Evolutionary conservation across 2,797 vertebrate species (phyloP).

Genomic region (Linurgus olivaceus): DNA sequence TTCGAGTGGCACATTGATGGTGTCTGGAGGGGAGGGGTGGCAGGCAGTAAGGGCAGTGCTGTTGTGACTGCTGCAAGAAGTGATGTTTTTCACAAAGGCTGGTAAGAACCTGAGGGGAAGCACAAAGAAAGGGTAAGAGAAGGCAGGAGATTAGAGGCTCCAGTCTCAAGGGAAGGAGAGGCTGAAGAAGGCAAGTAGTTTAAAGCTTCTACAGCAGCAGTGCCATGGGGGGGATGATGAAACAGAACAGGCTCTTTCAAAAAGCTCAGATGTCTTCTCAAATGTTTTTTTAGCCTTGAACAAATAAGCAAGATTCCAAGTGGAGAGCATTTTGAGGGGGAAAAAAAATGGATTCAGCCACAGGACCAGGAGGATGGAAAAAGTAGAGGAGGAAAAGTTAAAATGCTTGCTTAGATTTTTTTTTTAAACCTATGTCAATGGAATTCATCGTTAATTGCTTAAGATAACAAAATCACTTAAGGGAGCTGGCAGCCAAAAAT

Average conservation of each 20-base stretch:
- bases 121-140: not conserved
- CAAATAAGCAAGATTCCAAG: not conserved
- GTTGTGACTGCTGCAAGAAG: not conserved
- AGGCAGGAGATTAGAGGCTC: not conserved
- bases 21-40: not conserved
- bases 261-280: not conserved
- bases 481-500: not conserved
- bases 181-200: not conserved
- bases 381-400: not conserved
- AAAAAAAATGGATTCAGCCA: not conserved
- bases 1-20: not conserved
- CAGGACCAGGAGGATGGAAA: not conserved
- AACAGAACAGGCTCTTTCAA: not conserved
- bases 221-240: not conserved
- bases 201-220: not conserved
- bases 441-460: not conserved
- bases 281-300: not conserved
- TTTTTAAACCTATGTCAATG: not conserved
- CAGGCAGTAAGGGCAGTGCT: not conserved
- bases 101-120: not conserved
- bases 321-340: not conserved
- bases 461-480: not conserved
- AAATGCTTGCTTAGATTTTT: not conserved
- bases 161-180: not conserved
- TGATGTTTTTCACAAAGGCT: not conserved